Conservation (phyloP, 1,140 invertebrate genomes). For the Zaprionus inermis region DNA sequence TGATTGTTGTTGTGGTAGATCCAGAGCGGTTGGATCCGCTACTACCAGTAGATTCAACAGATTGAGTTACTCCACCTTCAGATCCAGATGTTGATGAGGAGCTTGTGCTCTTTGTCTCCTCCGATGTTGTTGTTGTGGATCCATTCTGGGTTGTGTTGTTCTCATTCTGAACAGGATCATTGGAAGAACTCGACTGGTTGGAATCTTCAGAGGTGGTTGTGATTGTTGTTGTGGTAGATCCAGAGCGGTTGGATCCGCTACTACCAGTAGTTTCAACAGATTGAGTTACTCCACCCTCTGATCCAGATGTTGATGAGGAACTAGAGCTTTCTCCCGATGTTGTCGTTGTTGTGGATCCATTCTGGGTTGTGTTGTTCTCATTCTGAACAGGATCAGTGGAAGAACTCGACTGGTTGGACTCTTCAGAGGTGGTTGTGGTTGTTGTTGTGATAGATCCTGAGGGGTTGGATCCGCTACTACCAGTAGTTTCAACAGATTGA, state of each 20-base stretch:
- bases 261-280: background rate
- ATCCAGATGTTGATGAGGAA: background rate
- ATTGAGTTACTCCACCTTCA: too few species aligned
- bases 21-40: background rate
- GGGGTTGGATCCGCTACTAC: background rate
- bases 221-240: constrained; percentile 17
- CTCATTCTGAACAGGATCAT: constrained; percentile 1
- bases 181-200: background rate
- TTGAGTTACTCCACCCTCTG: background rate
- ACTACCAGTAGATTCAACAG: background rate
- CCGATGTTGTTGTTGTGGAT: constrained; percentile 8
- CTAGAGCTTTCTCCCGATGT: background rate
- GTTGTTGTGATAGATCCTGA: constrained; percentile 18
- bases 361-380: background rate
- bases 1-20: background rate
- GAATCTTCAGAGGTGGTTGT: constrained; percentile 10
- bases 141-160: constrained; percentile 5
- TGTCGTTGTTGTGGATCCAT: constrained; percentile 28
- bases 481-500: background rate
- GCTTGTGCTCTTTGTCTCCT: background rate
- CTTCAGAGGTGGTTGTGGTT: constrained; percentile 11
- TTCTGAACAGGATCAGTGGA: background rate
- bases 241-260: background rate
- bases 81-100: background rate
- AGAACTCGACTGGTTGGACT: background rate